A percentile compares a stretch with the other conserved stretches of the same genome.
Evolutionary conservation across 2,113 vertebrate species (phyloP).

Genomic region (Colistium nudipinnis): DNA sequence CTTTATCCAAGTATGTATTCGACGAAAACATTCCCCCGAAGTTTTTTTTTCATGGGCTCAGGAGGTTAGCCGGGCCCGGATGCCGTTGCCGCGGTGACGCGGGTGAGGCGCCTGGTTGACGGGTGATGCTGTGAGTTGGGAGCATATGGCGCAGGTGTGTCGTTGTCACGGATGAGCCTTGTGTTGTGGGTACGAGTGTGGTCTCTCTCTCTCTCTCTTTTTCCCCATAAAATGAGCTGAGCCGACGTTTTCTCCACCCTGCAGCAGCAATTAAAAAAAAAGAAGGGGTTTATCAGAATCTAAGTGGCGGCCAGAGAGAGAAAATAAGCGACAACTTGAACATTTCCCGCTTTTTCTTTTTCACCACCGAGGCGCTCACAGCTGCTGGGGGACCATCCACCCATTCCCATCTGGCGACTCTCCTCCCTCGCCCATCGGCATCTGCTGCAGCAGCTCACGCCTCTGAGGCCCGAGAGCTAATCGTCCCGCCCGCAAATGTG

Average conservation of each 20-base stretch:
- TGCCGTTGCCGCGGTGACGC: constrained; percentile 39
- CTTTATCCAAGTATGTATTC: no score
- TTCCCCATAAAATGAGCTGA: constrained; percentile 17
- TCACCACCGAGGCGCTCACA: no score
- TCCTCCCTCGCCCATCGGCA: background rate
- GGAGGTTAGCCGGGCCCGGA: no score
- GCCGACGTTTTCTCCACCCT: background rate
- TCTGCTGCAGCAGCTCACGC: background rate
- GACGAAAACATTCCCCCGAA: no score
- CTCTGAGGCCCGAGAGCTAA: background rate
- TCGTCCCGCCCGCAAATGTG: no score
- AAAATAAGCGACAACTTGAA: background rate
- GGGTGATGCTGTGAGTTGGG: constrained; percentile 5
- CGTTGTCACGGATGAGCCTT: constrained; percentile 19
- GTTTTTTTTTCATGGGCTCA: no score
- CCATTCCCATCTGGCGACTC: background rate
- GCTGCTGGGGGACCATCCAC: background rate
- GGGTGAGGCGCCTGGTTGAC: background rate
- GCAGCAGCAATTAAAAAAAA: background rate
- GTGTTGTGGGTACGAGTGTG: background rate
- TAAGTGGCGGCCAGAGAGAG: background rate
- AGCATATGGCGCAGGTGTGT: constrained; percentile 42
- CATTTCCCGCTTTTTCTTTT: no score
- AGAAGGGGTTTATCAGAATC: constrained; percentile 6
- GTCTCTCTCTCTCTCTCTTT: background rate